These are phyloP conservation scores for Hirundichthys speculiger DNA, from an alignment of 2,113 vertebrate species.

Conservation along the genomic window DNA sequence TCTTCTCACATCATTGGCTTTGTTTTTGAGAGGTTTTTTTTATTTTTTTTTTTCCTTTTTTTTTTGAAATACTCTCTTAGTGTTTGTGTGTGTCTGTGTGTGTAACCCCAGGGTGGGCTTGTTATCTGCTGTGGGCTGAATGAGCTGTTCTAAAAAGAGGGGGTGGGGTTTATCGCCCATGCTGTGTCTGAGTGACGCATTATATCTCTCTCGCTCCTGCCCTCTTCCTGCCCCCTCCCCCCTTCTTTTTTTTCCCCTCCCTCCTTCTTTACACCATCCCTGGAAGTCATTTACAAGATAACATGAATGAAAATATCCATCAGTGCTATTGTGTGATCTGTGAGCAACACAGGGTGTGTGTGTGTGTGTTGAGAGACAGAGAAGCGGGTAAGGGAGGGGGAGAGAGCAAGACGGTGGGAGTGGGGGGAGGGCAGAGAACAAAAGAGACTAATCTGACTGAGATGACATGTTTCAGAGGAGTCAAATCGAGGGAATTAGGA, in stretches of 20 bases:
- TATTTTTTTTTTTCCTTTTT: too few species aligned
- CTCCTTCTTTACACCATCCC: slow-evolving; percentile 59
- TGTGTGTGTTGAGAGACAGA: slow-evolving; percentile 21
- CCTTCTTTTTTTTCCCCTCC: slow-evolving; percentile 34
- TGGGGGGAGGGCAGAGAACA: slow-evolving; percentile 69
- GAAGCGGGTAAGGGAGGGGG: slow-evolving; percentile 19
- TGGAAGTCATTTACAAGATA: slow-evolving; percentile 84
- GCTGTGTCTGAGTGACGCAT: slow-evolving; percentile 67
- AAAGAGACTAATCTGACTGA: slow-evolving; percentile 82
- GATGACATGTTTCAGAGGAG: slow-evolving; percentile 79
- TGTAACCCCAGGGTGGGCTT: slow-evolving; percentile 67
- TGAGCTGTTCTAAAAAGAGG: slow-evolving; percentile 63
- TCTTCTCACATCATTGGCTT: slow-evolving; percentile 68
- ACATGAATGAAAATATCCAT: slow-evolving; percentile 83
- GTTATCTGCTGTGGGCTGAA: slow-evolving; percentile 72
- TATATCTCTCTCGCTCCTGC: slow-evolving; percentile 67
- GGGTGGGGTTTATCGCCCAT: slow-evolving; percentile 53
- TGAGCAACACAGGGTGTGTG: slow-evolving; percentile 59
- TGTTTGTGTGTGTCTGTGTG: slow-evolving; percentile 21
- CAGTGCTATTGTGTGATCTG: slow-evolving; percentile 70
- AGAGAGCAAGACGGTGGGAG: slow-evolving; percentile 15
- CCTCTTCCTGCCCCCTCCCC: slow-evolving; percentile 41
- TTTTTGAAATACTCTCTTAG: too few species aligned
- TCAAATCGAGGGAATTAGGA: slow-evolving; percentile 79
- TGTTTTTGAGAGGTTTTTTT: slow-evolving; percentile 56